phyloP scores from a whole-genome alignment of 2,797 vertebrate genomes.

The Leptodactylus fallax region DNA sequence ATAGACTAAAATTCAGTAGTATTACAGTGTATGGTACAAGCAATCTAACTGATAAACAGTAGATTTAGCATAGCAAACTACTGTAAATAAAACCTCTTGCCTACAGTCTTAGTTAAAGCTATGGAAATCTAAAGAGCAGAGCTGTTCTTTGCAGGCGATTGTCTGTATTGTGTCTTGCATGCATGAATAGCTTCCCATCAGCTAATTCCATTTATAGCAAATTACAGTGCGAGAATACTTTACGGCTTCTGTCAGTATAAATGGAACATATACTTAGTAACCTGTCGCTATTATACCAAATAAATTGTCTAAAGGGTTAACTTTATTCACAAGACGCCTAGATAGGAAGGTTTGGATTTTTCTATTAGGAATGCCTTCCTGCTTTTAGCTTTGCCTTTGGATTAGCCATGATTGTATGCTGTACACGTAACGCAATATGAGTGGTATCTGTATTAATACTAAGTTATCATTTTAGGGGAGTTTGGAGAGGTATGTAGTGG shows the following conservation, averaged over 20 bases:
- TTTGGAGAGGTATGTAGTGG: constrained; percentile 98
- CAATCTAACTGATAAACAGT: no score
- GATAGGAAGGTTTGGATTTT: neutral
- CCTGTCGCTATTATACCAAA: neutral
- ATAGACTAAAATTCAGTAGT: no score
- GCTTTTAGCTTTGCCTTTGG: neutral
- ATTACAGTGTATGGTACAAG: no score
- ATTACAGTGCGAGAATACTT: neutral
- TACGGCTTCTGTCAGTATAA: neutral
- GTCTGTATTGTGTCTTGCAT: neutral
- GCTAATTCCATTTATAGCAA: neutral
- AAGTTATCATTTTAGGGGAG: constrained; percentile 81
- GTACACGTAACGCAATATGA: constrained; percentile 1
- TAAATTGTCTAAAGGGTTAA: neutral
- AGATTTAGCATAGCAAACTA: no score
- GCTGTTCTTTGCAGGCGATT: no score
- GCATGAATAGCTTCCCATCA: neutral
- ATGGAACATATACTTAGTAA: neutral
- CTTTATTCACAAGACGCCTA: neutral
- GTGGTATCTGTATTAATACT: constrained; percentile 33
- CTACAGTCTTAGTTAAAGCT: no score
- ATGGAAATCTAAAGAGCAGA: neutral
- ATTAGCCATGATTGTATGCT: neutral
- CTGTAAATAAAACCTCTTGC: neutral
- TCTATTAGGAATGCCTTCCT: neutral